These are phyloP conservation scores for Pangasius mekongensis DNA, from an alignment of 2,797 vertebrate genomes.

Conservation along the genomic window DNA sequence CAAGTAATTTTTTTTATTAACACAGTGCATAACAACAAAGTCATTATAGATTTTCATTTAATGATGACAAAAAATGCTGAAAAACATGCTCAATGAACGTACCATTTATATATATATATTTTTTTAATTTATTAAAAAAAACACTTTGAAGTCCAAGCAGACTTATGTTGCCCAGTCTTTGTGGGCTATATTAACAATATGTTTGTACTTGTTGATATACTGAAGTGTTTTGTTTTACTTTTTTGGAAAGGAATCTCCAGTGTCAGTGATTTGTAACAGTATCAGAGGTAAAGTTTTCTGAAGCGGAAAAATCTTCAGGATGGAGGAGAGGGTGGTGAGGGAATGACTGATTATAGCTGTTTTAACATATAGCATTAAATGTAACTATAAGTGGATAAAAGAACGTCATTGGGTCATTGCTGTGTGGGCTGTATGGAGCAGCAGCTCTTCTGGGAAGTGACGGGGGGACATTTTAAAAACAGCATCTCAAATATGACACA, in stretches of 20 bases:
- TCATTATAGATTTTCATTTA: too few species aligned
- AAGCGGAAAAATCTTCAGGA: neutral
- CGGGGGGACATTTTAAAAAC: neutral
- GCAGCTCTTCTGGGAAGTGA: neutral
- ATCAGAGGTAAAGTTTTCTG: neutral
- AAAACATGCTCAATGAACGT: too few species aligned
- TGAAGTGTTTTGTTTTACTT: neutral
- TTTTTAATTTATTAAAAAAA: too few species aligned
- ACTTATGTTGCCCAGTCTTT: neutral
- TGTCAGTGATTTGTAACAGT: neutral
- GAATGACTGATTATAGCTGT: neutral
- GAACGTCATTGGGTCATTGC: too few species aligned
- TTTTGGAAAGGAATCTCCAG: neutral
- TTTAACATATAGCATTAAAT: neutral
- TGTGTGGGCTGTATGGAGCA: neutral
- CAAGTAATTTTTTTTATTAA: too few species aligned
- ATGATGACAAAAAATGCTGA: too few species aligned
- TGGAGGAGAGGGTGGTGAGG: too few species aligned
- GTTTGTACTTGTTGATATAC: neutral
- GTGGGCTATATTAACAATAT: neutral
- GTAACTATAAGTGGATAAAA: neutral
- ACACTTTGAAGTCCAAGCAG: neutral
- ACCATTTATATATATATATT: too few species aligned
- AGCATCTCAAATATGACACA: neutral
- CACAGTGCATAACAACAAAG: too few species aligned